These are phyloP conservation scores for Spatula clypeata DNA, from an alignment of 2,797 vertebrate genomes.

Conservation along the genomic window DNA sequence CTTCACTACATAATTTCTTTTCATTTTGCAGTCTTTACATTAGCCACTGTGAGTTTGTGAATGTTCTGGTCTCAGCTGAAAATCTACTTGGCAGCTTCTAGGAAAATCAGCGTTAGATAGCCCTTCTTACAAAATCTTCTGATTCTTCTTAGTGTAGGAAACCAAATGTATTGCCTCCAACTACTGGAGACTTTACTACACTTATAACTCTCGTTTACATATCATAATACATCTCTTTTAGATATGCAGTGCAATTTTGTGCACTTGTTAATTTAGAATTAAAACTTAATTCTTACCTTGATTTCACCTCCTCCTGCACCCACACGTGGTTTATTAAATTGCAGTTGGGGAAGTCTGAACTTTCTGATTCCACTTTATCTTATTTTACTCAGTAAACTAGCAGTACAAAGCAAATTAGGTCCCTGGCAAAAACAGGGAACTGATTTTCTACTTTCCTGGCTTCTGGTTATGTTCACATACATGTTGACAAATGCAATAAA, in stretches of 20 bases:
- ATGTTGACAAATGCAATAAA: neutral
- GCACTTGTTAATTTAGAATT: neutral
- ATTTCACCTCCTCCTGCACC: neutral
- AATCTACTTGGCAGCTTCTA: accelerated
- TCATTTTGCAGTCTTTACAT: neutral
- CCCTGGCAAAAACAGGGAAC: accelerated
- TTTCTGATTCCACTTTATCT: neutral
- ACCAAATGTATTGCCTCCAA: neutral
- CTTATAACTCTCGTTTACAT: neutral
- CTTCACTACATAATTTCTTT: neutral
- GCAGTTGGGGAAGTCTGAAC: neutral
- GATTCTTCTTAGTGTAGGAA: neutral
- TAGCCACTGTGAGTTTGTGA: neutral
- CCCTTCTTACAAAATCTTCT: neutral
- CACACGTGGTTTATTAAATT: neutral
- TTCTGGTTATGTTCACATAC: neutral
- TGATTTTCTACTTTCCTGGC: neutral
- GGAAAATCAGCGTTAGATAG: neutral
- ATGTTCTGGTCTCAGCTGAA: neutral
- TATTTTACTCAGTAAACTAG: neutral
- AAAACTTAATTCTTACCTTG: neutral
- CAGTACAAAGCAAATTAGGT: neutral
- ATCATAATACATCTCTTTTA: neutral
- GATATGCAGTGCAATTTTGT: neutral
- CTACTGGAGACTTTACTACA: neutral